A percentile compares a stretch with the other conserved stretches of the same genome.
Conservation (phyloP, 2,113 vertebrate genomes). For the Excalfactoria chinensis region DNA sequence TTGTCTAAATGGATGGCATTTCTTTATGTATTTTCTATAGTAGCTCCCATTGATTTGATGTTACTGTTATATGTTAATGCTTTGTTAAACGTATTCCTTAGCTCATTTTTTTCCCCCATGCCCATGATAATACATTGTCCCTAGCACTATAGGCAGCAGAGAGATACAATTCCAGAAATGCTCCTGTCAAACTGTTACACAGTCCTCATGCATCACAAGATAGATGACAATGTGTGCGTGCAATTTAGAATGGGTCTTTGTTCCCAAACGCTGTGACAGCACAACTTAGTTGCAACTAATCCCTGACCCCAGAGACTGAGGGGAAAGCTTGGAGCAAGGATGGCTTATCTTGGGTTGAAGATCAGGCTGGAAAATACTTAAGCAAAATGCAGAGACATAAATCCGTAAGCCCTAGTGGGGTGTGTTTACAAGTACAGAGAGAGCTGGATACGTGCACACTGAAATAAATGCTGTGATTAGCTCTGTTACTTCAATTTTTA, state of each 20-base stretch:
- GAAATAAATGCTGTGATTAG: background rate
- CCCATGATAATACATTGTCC: background rate
- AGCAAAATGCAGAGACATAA: background rate
- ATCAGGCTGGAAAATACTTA: background rate
- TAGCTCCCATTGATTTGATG: constrained; percentile 6
- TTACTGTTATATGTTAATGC: constrained; percentile 4
- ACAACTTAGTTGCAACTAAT: background rate
- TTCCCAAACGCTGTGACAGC: background rate
- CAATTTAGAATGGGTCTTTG: background rate
- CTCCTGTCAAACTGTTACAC: background rate
- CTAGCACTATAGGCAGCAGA: background rate
- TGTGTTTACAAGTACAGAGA: background rate
- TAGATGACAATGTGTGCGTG: background rate
- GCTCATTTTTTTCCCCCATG: background rate
- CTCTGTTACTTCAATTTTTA: background rate
- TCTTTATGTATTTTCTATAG: constrained; percentile 2
- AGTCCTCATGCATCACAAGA: background rate
- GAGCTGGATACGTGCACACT: background rate
- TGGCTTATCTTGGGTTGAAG: background rate
- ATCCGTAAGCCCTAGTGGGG: background rate
- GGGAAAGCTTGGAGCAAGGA: background rate
- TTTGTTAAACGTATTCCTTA: constrained; percentile 6
- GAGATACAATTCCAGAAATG: background rate
- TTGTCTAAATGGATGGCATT: background rate
- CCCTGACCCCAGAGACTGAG: background rate